These are phyloP conservation scores for Thaumatotibia leucotreta DNA, from an alignment of 1,140 invertebrate species.

Conservation along the genomic window DNA sequence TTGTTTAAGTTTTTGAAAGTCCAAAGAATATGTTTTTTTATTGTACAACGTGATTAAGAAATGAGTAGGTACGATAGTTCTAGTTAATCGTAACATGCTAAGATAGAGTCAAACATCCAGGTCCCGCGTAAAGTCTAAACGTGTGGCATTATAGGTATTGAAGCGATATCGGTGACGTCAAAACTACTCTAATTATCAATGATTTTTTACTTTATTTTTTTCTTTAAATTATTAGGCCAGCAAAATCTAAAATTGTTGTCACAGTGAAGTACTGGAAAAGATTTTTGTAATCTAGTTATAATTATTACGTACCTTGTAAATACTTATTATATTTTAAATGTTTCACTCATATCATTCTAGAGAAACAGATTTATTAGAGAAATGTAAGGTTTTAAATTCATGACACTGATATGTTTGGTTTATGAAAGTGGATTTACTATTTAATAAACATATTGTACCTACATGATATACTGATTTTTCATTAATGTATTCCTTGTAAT, in stretches of 20 bases:
- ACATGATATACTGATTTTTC: constrained; percentile 27
- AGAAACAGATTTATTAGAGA: constrained; percentile 65
- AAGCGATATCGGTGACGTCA: no score
- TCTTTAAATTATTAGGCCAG: constrained; percentile 35
- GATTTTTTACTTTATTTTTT: constrained; percentile 17
- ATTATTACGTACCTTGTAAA: constrained; percentile 55
- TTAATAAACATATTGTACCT: constrained; percentile 67
- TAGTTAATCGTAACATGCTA: background rate
- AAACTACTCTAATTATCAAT: no score
- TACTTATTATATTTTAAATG: constrained; percentile 68
- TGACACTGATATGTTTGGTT: constrained; percentile 59
- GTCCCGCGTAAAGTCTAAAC: background rate
- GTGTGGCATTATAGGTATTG: background rate
- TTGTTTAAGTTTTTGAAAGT: background rate
- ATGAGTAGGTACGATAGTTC: background rate
- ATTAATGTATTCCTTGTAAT: constrained; percentile 14
- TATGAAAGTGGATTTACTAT: constrained; percentile 65
- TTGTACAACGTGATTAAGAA: background rate
- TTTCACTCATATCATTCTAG: constrained; percentile 71
- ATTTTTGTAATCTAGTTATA: constrained; percentile 35
- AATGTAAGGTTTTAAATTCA: constrained; percentile 60
- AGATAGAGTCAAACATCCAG: background rate
- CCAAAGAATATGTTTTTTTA: background rate
- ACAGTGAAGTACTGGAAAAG: constrained; percentile 28
- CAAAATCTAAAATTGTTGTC: constrained; percentile 41